These are phyloP conservation scores for Malurus alboscapulatus DNA, from an alignment of 2,113 vertebrate genomes.

Conservation along the genomic window DNA sequence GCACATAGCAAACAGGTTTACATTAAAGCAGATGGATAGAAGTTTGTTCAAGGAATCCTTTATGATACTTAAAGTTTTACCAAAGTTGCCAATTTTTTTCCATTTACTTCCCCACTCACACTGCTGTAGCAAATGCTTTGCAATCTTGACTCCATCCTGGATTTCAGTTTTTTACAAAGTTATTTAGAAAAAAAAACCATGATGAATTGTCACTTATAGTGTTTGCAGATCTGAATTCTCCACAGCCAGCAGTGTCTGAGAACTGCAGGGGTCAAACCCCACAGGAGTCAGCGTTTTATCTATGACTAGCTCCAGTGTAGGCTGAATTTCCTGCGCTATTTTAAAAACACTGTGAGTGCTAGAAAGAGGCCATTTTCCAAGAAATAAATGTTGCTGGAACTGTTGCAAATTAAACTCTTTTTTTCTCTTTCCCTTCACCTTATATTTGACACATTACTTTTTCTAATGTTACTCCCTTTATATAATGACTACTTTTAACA, in stretches of 20 bases:
- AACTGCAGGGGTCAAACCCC: background rate
- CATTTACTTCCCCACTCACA: fast-evolving
- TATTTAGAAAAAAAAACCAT: background rate
- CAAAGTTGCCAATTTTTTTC: background rate
- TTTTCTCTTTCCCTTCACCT: background rate
- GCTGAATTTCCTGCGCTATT: background rate
- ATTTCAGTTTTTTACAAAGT: background rate
- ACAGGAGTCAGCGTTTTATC: background rate
- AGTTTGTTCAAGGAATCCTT: background rate
- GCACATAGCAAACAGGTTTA: background rate
- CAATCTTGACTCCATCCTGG: background rate
- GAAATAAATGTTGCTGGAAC: background rate
- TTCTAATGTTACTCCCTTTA: background rate
- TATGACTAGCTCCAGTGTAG: background rate
- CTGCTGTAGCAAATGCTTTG: fast-evolving
- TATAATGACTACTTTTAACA: background rate
- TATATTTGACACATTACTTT: background rate
- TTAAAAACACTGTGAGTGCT: background rate
- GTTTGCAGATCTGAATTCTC: background rate
- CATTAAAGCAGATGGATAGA: background rate
- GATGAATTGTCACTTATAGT: background rate
- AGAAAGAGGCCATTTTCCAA: background rate
- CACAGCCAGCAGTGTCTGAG: background rate
- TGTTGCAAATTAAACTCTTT: background rate
- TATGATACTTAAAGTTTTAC: background rate